These are phyloP conservation scores for Cerceris ruficornis DNA, from an alignment of 2,888 invertebrate genomes.

Conservation along the genomic window DNA sequence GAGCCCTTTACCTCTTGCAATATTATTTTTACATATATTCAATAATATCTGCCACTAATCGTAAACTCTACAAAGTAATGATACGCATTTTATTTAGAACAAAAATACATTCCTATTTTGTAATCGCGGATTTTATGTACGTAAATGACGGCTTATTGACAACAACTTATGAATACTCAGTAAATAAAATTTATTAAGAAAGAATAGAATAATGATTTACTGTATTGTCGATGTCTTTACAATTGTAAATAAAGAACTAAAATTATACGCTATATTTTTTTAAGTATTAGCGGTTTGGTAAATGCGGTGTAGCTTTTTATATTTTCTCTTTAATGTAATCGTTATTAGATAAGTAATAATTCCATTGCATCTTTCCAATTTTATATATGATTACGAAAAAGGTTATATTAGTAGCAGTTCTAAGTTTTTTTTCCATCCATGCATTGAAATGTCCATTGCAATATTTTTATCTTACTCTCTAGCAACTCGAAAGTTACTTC, in stretches of 20 bases:
- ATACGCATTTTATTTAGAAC: constrained; percentile 10
- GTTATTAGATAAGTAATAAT: too few species aligned
- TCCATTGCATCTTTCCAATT: too few species aligned
- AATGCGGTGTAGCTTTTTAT: neutral
- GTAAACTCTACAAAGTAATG: neutral
- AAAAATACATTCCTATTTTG: constrained; percentile 38
- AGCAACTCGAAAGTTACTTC: too few species aligned
- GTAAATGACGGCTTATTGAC: constrained; percentile 23
- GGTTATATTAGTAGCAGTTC: too few species aligned
- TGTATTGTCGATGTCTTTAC: constrained; percentile 70
- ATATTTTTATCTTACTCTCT: too few species aligned
- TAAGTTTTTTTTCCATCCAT: too few species aligned
- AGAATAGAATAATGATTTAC: constrained; percentile 73
- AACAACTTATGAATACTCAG: constrained; percentile 28
- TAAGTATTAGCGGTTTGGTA: neutral
- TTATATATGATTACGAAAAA: too few species aligned
- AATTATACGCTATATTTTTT: constrained; percentile 15
- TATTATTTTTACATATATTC: constrained; percentile 6
- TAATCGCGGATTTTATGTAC: constrained; percentile 15
- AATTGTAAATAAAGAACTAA: constrained; percentile 68
- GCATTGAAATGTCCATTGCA: too few species aligned
- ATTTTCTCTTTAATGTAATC: too few species aligned
- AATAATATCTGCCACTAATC: constrained; percentile 10
- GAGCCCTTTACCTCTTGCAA: neutral
- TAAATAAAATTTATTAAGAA: constrained; percentile 34